Base-by-base conservation (phyloP, 2,888 invertebrate species). In the Caenorhabditis wallacei region DNA sequence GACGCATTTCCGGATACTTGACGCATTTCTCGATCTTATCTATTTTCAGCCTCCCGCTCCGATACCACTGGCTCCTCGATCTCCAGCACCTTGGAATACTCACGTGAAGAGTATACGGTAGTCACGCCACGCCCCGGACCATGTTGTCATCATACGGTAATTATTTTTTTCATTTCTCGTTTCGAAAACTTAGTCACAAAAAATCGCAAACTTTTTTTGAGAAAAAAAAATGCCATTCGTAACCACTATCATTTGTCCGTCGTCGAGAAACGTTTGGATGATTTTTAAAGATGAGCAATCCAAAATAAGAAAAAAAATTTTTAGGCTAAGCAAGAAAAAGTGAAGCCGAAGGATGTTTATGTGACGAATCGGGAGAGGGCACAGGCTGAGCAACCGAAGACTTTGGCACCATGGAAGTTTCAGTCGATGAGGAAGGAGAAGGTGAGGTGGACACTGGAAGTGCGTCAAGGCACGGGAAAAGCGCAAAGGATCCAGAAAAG, bases 321-420 rank as follows among this genome's bases (percentile, higher is more conserved):
- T 37, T 37, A 71, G 71, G 30, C 59, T n/a, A n/a, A n/a, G n/a
- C n/a, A n/a, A 20, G 46, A 37, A 13, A 43, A 46, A 7, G 30
- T 20, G 5, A 68, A 30, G 24, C 30, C 43, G 0, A n/a, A 22
- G 13, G 69, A 53, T 16, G 48, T 18, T 5, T 76, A 35, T 53
- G 74, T 74, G 35, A 69, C 61, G 5, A 69, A 68, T 18, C 37
- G 40, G 26, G 76, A 76, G 13, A 68, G 76, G 18, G 61, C 57
- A 22, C 51, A 22, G 20, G 69, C 76, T 13, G 26, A 37, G 22
- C 69, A 11, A 10, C 76, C 76, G n/a, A 69, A 43, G 16, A 13
- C 20, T 4, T 16, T 61, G 18, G 40, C 68, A 18, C 18, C 76
- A 22, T 76, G 76, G 76, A 69, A 57, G 3, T 76, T 40, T 22